Percentiles rank a stretch among this genome's conserved stretches.
Evolutionary conservation across 2,797 vertebrate species (phyloP).

Genomic region (Potorous gilbertii): DNA sequence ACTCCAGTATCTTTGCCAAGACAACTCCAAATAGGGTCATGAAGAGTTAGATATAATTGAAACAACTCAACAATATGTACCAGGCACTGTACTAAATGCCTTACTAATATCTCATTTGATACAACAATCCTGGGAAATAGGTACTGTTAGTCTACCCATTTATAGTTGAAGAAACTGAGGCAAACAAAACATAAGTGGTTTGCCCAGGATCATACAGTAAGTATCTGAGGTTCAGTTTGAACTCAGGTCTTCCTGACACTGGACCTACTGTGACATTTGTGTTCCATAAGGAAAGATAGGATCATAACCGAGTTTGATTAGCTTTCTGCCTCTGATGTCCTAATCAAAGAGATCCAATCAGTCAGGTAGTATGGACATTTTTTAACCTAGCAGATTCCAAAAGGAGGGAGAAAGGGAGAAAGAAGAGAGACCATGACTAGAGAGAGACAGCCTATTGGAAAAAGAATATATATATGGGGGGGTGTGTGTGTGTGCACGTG

Average conservation of each 20-base stretch:
- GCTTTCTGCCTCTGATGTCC: background rate
- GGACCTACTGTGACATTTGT: background rate
- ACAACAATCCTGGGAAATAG: background rate
- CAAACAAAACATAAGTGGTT: background rate
- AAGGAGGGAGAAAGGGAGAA: background rate
- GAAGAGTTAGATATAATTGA: background rate
- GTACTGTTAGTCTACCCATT: background rate
- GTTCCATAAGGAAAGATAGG: background rate
- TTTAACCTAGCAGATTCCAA: background rate
- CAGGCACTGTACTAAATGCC: background rate
- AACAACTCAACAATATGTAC: background rate
- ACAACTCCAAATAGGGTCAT: background rate
- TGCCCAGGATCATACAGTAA: background rate
- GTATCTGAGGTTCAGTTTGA: background rate
- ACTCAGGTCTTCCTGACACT: background rate
- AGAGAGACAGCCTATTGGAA: background rate
- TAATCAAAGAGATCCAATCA: background rate
- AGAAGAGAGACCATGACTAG: background rate
- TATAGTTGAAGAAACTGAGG: background rate
- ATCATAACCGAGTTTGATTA: background rate
- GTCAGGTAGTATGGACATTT: background rate
- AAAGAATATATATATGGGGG: background rate
- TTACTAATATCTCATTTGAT: background rate
- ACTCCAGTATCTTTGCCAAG: background rate
- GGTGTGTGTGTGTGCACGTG: too few species aligned